These are phyloP conservation scores for Coremacera marginata DNA, from an alignment of 2,888 invertebrate genomes.

Conservation along the genomic window DNA sequence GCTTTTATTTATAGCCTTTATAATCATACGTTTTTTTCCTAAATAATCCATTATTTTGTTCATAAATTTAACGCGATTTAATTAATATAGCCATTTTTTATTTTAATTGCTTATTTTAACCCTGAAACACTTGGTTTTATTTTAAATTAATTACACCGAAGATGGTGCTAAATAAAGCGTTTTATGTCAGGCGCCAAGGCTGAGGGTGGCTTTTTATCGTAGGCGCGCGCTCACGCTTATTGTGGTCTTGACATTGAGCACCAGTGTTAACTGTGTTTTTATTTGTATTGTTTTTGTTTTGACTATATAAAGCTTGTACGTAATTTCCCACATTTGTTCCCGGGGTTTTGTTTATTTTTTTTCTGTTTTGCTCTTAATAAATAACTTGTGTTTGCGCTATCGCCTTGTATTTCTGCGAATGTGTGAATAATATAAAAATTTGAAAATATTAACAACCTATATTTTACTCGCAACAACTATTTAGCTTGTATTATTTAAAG, in stretches of 20 bases:
- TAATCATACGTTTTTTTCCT: neutral
- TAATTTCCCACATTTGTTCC: neutral
- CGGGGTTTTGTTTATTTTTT: neutral
- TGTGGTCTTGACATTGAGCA: constrained; percentile 6
- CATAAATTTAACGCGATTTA: neutral
- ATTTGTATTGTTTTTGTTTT: constrained; percentile 1
- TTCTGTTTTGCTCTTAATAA: neutral
- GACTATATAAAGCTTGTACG: neutral
- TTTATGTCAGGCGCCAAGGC: neutral
- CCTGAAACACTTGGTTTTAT: constrained; percentile 3
- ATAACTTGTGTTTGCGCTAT: too few relatives aligned
- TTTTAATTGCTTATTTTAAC: neutral
- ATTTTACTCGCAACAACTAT: neutral
- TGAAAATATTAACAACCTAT: too few relatives aligned
- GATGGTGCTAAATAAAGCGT: neutral
- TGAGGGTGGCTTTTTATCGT: neutral
- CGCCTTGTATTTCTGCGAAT: too few relatives aligned
- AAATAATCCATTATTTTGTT: neutral
- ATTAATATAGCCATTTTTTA: neutral
- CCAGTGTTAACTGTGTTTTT: neutral
- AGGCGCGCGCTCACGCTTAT: neutral
- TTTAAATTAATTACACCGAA: neutral
- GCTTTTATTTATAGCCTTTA: neutral
- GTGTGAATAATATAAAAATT: too few relatives aligned
- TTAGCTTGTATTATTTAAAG: neutral